Evolutionary conservation across 1,140 invertebrate species (phyloP).

Genomic region (Mycetomoellerius zeteki): DNA sequence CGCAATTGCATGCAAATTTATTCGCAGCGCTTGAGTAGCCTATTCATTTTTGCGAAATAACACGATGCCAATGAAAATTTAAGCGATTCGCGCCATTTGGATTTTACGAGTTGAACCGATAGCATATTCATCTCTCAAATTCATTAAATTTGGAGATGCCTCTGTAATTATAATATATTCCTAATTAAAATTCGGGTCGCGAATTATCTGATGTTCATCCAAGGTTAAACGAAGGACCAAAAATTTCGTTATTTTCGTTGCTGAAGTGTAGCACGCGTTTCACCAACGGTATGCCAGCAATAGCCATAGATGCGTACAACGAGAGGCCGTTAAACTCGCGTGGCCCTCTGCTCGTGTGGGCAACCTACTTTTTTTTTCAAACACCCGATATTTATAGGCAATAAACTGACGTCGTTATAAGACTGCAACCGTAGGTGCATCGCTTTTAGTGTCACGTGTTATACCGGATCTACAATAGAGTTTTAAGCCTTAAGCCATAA

Average conservation of each 20-base stretch:
- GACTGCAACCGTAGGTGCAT: conserved; percentile 61
- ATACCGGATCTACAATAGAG: too few relatives aligned
- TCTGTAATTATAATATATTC: not conserved
- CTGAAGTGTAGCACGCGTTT: not conserved
- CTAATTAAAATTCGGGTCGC: not conserved
- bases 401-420: conserved; percentile 80
- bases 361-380: conserved; percentile 77
- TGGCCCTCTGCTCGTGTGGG: conserved; percentile 70
- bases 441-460: conserved; percentile 30
- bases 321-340: conserved; percentile 63
- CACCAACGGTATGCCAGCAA: not conserved
- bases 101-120: not conserved
- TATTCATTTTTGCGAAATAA: conserved; percentile 54
- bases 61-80: conserved; percentile 39
- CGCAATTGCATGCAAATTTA: conserved; percentile 55
- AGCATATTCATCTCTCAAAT: not conserved
- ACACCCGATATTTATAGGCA: conserved; percentile 82
- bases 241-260: not conserved
- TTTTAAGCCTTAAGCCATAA: too few relatives aligned
- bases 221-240: not conserved
- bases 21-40: conserved; percentile 22
- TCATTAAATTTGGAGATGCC: conserved; percentile 1
- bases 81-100: conserved; percentile 1
- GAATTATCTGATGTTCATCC: not conserved
- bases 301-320: conserved; percentile 40